Evolutionary conservation across 2,113 vertebrate species (phyloP).

Genomic region (Sander vitreus): DNA sequence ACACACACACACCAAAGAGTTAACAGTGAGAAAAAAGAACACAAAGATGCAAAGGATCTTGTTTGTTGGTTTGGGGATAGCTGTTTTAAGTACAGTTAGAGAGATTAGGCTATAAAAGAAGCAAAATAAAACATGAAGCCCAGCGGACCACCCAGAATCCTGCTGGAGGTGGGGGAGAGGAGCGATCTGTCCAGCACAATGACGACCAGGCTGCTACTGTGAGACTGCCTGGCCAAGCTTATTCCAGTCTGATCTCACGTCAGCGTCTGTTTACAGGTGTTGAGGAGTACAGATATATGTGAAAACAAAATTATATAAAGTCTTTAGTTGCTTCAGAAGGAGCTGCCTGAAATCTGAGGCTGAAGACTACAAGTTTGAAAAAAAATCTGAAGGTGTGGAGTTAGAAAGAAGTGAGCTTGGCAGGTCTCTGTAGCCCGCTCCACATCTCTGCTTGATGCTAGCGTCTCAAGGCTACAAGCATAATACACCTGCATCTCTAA

Average conservation of each 20-base stretch:
- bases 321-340: not conserved
- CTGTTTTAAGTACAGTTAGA: constrained; percentile 79
- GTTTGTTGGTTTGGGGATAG: constrained; percentile 81
- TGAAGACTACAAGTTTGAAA: not conserved
- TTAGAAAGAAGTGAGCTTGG: not conserved
- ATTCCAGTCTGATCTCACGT: not conserved
- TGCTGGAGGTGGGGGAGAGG: constrained; percentile 39
- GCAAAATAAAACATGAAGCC: constrained; percentile 74
- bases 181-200: constrained; percentile 32
- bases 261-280: not conserved
- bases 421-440: not conserved
- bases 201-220: constrained; percentile 29
- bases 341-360: no score
- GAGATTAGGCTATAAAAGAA: constrained; percentile 80
- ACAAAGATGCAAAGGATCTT: constrained; percentile 74
- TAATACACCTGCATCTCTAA: not conserved
- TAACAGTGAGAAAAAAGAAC: constrained; percentile 64
- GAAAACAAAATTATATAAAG: not conserved
- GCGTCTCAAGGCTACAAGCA: not conserved
- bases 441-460: not conserved
- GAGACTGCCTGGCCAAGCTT: not conserved
- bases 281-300: not conserved
- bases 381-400: not conserved
- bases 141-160: constrained; percentile 88
- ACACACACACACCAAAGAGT: constrained; percentile 53